phyloP scores from a whole-genome alignment of 2,113 vertebrate species.

The Mesembrinibis cayennensis region DNA sequence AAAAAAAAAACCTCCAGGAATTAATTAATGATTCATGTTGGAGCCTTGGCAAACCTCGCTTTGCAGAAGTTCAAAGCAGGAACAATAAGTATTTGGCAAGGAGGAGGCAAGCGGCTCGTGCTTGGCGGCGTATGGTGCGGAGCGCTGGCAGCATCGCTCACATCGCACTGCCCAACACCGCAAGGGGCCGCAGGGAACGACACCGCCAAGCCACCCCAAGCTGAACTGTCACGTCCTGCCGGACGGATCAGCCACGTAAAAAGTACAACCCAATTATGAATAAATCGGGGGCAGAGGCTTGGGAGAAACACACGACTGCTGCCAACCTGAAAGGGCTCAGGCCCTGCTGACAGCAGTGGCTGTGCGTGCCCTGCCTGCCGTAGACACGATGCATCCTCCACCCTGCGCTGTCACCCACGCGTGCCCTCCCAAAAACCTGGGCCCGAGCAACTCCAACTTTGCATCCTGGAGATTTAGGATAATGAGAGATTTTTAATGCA shows the following conservation, averaged over 20 bases:
- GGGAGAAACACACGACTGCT: neutral
- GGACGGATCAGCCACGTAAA: neutral
- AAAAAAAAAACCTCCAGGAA: neutral
- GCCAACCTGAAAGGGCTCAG: neutral
- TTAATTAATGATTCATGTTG: constrained; percentile 63
- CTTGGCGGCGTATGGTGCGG: fast-evolving
- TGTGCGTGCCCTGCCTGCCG: neutral
- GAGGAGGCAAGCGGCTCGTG: neutral
- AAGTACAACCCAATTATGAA: neutral
- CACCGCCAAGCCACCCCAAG: neutral
- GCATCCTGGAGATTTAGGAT: neutral
- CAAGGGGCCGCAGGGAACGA: neutral
- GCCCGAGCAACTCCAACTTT: neutral
- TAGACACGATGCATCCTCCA: fast-evolving
- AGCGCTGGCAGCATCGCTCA: neutral
- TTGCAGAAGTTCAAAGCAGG: constrained; percentile 49
- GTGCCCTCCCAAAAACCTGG: neutral
- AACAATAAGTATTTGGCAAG: constrained; percentile 54
- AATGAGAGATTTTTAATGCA: constrained; percentile 41
- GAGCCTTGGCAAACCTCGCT: constrained; percentile 27
- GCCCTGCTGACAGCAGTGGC: neutral
- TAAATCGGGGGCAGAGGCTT: neutral
- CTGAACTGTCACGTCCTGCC: neutral
- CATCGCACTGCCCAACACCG: neutral
- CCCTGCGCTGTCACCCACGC: fast-evolving